phyloP scores from a whole-genome alignment of 2,113 vertebrate genomes.

The Promerops cafer region DNA sequence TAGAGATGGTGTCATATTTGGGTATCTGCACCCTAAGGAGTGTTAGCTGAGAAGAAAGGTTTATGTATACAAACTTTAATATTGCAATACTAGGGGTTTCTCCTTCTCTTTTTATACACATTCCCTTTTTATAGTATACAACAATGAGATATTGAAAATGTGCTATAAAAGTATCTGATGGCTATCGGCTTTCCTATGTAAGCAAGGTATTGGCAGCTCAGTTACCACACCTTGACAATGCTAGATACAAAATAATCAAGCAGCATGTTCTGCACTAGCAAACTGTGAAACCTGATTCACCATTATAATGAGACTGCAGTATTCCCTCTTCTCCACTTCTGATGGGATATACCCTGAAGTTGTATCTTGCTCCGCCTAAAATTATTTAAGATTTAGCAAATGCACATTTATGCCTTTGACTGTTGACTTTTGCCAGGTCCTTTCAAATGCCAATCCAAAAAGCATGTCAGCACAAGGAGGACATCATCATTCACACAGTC shows the following conservation, averaged over 20 bases:
- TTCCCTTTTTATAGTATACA: not conserved
- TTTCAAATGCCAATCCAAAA: constrained; percentile 46
- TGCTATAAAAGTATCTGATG: not conserved
- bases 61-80: not conserved
- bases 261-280: not conserved
- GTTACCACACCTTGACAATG: not conserved
- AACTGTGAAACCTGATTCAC: not conserved
- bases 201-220: not conserved
- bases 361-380: not conserved
- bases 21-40: not conserved
- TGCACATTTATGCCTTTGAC: not conserved
- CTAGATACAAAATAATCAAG: not conserved
- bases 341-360: not conserved
- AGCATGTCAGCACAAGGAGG: not conserved
- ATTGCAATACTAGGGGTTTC: not conserved
- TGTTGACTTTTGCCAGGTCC: constrained; percentile 4
- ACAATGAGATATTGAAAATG: not conserved
- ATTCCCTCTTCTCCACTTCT: not conserved
- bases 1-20: not conserved
- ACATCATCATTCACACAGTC: constrained; percentile 46
- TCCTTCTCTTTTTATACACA: not conserved
- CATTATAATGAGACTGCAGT: not conserved
- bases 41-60: not conserved
- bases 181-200: not conserved
- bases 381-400: not conserved